These are phyloP conservation scores for Patella depressa DNA, from an alignment of 2,888 invertebrate species.

Conservation along the genomic window DNA sequence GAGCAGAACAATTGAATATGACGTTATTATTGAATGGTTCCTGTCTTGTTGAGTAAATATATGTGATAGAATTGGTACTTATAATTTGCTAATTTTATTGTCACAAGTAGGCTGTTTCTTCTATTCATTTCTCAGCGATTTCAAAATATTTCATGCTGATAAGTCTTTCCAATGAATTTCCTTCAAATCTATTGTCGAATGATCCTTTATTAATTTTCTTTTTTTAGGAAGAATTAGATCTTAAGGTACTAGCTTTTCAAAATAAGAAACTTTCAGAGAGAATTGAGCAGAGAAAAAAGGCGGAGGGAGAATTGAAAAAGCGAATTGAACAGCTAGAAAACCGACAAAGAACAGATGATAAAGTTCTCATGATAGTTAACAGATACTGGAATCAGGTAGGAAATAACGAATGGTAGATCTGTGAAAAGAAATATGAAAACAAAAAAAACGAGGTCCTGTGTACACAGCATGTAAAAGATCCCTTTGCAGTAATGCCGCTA, in stretches of 20 bases:
- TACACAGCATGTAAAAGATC: too few relatives aligned
- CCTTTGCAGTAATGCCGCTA: too few relatives aligned
- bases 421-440: too few relatives aligned
- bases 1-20: neutral
- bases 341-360: slow-evolving; percentile 92
- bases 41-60: neutral
- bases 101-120: too few relatives aligned
- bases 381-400: slow-evolving; percentile 75
- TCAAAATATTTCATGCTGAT: too few relatives aligned
- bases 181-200: too few relatives aligned
- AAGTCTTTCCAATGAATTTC: too few relatives aligned
- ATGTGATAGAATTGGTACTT: too few relatives aligned
- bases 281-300: slow-evolving; percentile 66
- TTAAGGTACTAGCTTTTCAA: slow-evolving; percentile 96
- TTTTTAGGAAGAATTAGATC: slow-evolving; percentile 92
- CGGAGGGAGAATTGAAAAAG: slow-evolving; percentile 67
- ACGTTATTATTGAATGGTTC: neutral
- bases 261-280: slow-evolving; percentile 90
- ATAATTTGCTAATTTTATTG: too few relatives aligned
- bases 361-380: slow-evolving; percentile 96
- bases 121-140: too few relatives aligned
- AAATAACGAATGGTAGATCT: neutral
- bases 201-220: neutral
- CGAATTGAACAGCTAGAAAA: slow-evolving; percentile 84
- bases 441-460: too few relatives aligned